These are phyloP conservation scores for Phylloscopus trochiloides DNA, from an alignment of 2,113 vertebrate genomes.

Conservation along the genomic window DNA sequence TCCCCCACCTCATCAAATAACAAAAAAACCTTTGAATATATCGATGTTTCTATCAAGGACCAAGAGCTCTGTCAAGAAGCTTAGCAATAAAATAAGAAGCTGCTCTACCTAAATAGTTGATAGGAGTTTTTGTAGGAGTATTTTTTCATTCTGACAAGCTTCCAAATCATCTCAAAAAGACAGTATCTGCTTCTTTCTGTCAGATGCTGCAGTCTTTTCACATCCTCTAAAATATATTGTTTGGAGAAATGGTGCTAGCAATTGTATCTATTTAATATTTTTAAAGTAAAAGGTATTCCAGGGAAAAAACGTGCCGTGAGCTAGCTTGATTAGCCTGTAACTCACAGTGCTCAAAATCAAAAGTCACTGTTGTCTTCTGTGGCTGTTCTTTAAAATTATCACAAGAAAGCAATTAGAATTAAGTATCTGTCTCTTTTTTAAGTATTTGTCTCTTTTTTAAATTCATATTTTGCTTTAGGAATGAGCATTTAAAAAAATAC, in stretches of 20 bases:
- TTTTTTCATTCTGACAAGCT: not conserved
- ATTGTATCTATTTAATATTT: not conserved
- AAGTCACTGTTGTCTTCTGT: not conserved
- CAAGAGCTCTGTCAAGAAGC: not conserved
- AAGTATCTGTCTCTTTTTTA: too few relatives aligned
- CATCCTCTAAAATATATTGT: not conserved
- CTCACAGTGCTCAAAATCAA: not conserved
- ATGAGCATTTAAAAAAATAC: not conserved
- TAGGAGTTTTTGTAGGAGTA: not conserved
- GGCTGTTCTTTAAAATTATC: not conserved
- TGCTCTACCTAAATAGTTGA: not conserved
- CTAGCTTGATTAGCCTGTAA: not conserved
- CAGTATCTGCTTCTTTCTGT: not conserved
- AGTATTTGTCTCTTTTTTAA: not conserved
- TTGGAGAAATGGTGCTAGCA: not conserved
- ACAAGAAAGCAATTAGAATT: not conserved
- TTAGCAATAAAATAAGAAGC: not conserved
- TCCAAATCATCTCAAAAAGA: not conserved
- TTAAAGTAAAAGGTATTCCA: not conserved
- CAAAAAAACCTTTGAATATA: not conserved
- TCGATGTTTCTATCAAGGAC: not conserved
- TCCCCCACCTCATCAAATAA: not conserved
- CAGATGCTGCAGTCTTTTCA: not conserved
- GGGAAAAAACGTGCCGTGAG: not conserved
- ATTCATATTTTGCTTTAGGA: not conserved